Base-by-base conservation (phyloP, 2,797 vertebrate genomes). In the Scomberomorus guttatus region DNA sequence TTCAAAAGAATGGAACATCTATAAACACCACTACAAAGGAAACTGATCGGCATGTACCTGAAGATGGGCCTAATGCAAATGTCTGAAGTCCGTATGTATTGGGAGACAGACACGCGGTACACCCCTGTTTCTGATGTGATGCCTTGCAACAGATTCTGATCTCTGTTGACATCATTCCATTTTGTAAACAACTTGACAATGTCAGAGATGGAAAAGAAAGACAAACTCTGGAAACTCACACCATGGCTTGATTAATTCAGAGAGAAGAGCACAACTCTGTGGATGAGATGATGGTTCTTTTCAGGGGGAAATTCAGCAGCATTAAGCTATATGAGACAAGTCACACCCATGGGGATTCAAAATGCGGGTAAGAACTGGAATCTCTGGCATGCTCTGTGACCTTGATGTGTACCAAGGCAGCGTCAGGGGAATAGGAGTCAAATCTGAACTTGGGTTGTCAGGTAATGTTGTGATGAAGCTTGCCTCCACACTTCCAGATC, bases 191-290 rank as follows among this genome's bases (percentile, higher is more conserved):
- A 63, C 24, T 29, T 63, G 24, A 63, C 61, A 20, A 25, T 48
- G 25, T 29, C 61, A 3, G 60, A 46, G 39, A 46, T 6, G 0
- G 59, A 61, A 44, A 74, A 52, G 44, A 77, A n/a, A 32, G 65
- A 63, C 32, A 71, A 83, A 77, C 56, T 80, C n/a, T 77, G 69
- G 58, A 84, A 87, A 80, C 32, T 79, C 67, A 66, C 72, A 81
- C 64, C 50, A 55, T 74, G 72, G 75, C 76, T 79, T 51, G 55
- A 74, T 64, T 65, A 65, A 52, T 64, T 82, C 39, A 64, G 61
- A 52, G 64, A 77, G 56, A 73, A 58, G 65, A 82, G 32, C 81
- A 80, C 55, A 77, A 73, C 44, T 84, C 68, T 32, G 62, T 80
- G 46, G 75, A 79, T 60, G 42, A 81, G 29, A 63, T 75, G 66